Evolutionary conservation across 2,797 vertebrate species (phyloP).

Genomic region (Serranus cabrilla): DNA sequence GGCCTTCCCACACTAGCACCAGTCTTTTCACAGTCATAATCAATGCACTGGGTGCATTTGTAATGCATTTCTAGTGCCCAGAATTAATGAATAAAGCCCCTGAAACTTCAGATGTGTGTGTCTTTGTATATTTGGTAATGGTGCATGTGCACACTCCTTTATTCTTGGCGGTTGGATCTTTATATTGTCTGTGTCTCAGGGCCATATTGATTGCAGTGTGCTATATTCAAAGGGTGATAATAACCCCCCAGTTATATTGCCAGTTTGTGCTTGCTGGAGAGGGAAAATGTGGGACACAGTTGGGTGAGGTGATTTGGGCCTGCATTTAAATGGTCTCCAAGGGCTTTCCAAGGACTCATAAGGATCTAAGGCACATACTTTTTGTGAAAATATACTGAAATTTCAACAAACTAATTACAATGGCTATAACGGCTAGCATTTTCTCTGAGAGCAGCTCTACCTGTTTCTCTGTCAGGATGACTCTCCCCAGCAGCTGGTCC

Average conservation of each 20-base stretch:
- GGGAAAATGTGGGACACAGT: slow-evolving; percentile 25
- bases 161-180: slow-evolving; percentile 17
- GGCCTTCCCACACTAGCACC: slow-evolving; percentile 20
- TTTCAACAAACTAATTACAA: background rate
- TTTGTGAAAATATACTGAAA: slow-evolving; percentile 2
- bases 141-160: slow-evolving; percentile 23
- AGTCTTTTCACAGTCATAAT: slow-evolving; percentile 41
- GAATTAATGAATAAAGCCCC: slow-evolving; percentile 26
- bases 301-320: background rate
- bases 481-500: slow-evolving; percentile 95
- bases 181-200: slow-evolving; percentile 10
- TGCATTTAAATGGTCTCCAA: slow-evolving; percentile 29
- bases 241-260: slow-evolving; percentile 9
- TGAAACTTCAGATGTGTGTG: slow-evolving; percentile 8
- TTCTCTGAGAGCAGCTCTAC: slow-evolving; percentile 67
- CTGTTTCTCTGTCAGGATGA: slow-evolving; percentile 96
- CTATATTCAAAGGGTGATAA: slow-evolving; percentile 44
- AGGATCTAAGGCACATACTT: background rate
- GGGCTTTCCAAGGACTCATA: slow-evolving; percentile 18
- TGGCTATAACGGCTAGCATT: background rate
- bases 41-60: slow-evolving; percentile 44
- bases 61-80: slow-evolving; percentile 23
- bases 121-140: slow-evolving; percentile 27
- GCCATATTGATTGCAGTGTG: slow-evolving; percentile 19
- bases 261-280: slow-evolving; percentile 29